Evolutionary conservation across 1,140 invertebrate genomes (phyloP), one percentile per base, ranked within the genome.

Genomic region (Drosophila kanapiae): DNA sequence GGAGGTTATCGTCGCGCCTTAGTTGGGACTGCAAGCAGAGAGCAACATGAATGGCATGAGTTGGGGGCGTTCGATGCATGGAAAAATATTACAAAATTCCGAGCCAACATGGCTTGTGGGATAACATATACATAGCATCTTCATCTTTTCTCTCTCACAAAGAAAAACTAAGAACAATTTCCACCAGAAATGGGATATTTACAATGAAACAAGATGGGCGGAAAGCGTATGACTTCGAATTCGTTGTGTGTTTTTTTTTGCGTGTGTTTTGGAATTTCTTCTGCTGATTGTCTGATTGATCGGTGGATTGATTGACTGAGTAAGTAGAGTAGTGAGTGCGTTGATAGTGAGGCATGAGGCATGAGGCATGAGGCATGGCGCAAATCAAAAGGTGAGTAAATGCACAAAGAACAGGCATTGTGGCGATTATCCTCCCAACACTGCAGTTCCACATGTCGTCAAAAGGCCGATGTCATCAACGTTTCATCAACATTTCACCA

Each of bases 1-100:
- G 53, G 72, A 91, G 80, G 81, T 88, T 91, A 92, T 93, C 92
- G 83, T 93, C 91, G 84, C 92, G 92, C 78, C 92, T 92, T 92
- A 91, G 88, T 75, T 92, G 92, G 68, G 91, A 91, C 91, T 93
- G 71, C 27, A 81, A 86, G 35, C 2, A 37, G 2, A 38, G 3
- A 13, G n/a, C 3, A 23, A 49, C 3, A 43, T 18, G 8, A 23
- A 18, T 27, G 3, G 3, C 11, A 58, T 84, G n/a, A 49, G 14
- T 35, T 23, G 23, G 5, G 11, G 5, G 9, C 0, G 0, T 14
- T 37, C 11, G 13, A 1, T 18, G 13, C 9, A 10, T 11, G 4
- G 2, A 31, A 7, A 7, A 11, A 23, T 42, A 9, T 9, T 29
- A 31, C 1, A 14, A 8, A 16, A 14, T 49, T 48, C 3, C 13